Evolutionary conservation across 2,888 invertebrate species (phyloP).

Genomic region (Odiellus spinosus): DNA sequence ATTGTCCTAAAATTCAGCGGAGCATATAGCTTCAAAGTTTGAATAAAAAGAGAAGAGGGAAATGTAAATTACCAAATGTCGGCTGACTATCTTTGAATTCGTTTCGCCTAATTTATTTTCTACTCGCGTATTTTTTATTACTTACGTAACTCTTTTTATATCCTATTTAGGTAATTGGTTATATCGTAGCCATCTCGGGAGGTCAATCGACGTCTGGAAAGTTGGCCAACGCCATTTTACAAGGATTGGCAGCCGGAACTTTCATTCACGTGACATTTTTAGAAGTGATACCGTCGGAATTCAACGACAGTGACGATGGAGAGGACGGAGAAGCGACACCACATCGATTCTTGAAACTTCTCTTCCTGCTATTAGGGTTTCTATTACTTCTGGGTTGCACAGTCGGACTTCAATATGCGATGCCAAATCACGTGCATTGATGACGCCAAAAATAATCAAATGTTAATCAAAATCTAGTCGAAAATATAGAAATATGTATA

Average conservation of each 20-base stretch:
- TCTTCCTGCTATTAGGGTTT: constrained; percentile 23
- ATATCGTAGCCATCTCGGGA: constrained; percentile 13
- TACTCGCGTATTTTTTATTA: neutral
- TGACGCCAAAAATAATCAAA: no score
- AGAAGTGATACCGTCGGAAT: constrained; percentile 24
- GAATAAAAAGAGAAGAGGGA: no score
- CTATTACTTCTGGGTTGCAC: constrained; percentile 10
- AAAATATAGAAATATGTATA: no score
- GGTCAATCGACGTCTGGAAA: constrained; percentile 17
- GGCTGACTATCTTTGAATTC: neutral
- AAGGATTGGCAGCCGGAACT: constrained; percentile 26
- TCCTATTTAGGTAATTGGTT: constrained; percentile 14
- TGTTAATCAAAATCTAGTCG: no score
- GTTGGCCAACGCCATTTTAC: constrained; percentile 22
- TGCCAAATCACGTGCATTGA: no score
- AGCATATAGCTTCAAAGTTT: no score
- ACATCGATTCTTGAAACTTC: constrained; percentile 20
- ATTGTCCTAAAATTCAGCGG: no score
- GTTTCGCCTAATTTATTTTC: neutral
- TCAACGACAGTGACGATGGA: constrained; percentile 5
- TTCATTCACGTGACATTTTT: constrained; percentile 27
- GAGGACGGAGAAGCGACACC: constrained; percentile 5
- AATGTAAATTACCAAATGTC: neutral
- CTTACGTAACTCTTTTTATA: neutral
- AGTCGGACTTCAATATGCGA: neutral